phyloP scores from a whole-genome alignment of 2,797 vertebrate species.

The Sebastes matsubarae region DNA sequence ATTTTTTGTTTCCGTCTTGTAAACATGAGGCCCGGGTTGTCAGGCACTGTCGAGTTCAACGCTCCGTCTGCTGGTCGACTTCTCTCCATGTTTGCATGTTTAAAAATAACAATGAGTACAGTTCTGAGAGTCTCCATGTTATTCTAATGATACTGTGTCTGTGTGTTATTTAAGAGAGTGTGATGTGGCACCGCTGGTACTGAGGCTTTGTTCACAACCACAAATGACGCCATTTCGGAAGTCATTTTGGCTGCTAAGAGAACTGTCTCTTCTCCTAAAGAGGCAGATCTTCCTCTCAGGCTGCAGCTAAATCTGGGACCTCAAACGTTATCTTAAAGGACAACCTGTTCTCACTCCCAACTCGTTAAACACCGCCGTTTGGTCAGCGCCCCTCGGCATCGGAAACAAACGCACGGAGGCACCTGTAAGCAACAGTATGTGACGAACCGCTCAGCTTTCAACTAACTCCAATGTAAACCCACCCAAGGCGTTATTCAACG shows the following conservation, averaged over 20 bases:
- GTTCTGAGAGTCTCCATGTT: not conserved
- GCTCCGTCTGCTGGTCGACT: conserved; percentile 3
- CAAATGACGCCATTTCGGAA: conserved; percentile 14
- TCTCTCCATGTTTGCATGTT: not conserved
- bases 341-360: too few relatives aligned
- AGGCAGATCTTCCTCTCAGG: not conserved
- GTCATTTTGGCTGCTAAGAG: not conserved
- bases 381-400: too few relatives aligned
- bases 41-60: conserved; percentile 18
- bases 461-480: too few relatives aligned
- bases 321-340: not conserved
- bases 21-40: conserved; percentile 13
- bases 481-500: too few relatives aligned
- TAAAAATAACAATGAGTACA: not conserved
- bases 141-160: not conserved
- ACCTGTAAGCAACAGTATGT: too few relatives aligned
- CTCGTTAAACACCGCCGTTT: too few relatives aligned
- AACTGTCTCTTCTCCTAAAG: not conserved
- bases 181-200: not conserved
- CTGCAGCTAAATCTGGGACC: not conserved
- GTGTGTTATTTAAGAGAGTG: not conserved
- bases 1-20: not conserved
- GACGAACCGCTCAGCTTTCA: too few relatives aligned
- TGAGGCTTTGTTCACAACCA: not conserved
- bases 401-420: too few relatives aligned